A percentile compares a stretch with the other conserved stretches of the same genome.
Evolutionary conservation across 2,797 vertebrate genomes (phyloP).

Genomic region (Amblyopsis hoosieri): DNA sequence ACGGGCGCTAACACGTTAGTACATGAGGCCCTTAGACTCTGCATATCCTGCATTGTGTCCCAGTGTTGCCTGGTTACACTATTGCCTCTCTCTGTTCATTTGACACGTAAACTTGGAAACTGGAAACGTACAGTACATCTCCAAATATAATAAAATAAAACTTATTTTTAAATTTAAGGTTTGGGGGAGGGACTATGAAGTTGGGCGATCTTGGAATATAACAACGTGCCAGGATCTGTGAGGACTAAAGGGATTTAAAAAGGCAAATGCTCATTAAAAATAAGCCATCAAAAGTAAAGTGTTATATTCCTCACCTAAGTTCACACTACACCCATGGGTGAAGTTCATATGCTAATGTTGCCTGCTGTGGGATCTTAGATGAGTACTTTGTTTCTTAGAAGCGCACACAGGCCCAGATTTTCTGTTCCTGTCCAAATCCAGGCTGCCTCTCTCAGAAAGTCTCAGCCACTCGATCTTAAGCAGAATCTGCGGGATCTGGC

Average conservation of each 20-base stretch:
- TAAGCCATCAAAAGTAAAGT: background rate
- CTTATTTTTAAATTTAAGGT: too few species aligned
- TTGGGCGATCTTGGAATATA: conserved; percentile 1
- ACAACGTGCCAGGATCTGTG: background rate
- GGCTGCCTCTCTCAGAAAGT: conserved; percentile 21
- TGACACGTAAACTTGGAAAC: too few species aligned
- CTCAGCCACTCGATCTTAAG: conserved; percentile 16
- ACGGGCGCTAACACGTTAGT: too few species aligned
- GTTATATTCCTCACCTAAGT: background rate
- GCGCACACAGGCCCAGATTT: conserved; percentile 50
- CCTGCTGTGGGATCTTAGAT: conserved; percentile 45
- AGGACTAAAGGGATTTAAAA: background rate
- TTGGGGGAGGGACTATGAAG: background rate
- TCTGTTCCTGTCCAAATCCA: conserved; percentile 50
- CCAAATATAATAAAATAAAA: too few species aligned
- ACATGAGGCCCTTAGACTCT: too few species aligned
- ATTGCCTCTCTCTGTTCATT: too few species aligned
- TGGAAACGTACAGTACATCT: too few species aligned
- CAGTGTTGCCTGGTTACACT: too few species aligned
- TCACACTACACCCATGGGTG: background rate
- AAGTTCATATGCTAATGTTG: conserved; percentile 59
- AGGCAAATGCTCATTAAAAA: conserved; percentile 1
- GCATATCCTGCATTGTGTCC: too few species aligned
- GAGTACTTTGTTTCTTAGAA: conserved; percentile 49
- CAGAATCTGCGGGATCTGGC: conserved; percentile 58